phyloP scores from a whole-genome alignment of 1,140 invertebrate genomes.

The Lutraria rhynchaena region DNA sequence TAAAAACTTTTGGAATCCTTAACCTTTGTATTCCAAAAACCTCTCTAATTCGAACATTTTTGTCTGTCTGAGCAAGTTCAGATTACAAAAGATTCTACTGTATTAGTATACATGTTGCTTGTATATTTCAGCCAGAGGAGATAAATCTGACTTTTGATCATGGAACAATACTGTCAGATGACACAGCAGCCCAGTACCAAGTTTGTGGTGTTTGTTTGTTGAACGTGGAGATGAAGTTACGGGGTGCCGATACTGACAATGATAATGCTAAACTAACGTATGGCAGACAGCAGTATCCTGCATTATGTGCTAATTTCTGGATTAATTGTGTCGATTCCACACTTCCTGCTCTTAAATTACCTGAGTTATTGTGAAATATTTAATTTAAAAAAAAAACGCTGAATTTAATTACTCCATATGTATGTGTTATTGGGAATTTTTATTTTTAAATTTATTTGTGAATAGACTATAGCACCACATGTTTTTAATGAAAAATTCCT shows the following conservation, averaged over 20 bases:
- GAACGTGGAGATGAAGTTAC: constrained; percentile 73
- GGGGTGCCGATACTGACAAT: constrained; percentile 53
- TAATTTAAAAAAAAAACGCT: too few species aligned
- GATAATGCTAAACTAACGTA: constrained; percentile 82
- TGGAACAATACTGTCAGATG: constrained; percentile 73
- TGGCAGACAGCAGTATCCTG: constrained; percentile 86
- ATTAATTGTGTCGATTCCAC: constrained; percentile 86
- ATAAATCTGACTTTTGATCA: constrained; percentile 74
- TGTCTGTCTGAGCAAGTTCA: too few species aligned
- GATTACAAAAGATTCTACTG: too few species aligned
- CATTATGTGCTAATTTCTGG: constrained; percentile 88
- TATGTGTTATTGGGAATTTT: too few species aligned
- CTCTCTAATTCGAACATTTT: too few species aligned
- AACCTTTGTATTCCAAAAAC: too few species aligned
- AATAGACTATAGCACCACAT: too few species aligned
- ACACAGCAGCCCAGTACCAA: constrained; percentile 69
- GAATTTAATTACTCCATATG: too few species aligned
- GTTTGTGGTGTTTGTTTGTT: constrained; percentile 83
- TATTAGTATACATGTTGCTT: too few species aligned
- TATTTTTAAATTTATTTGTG: too few species aligned
- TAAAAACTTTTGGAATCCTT: too few species aligned
- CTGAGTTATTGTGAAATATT: constrained; percentile 77
- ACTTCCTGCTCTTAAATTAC: constrained; percentile 83
- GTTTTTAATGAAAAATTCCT: too few species aligned
- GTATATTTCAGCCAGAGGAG: constrained; percentile 74